These are phyloP conservation scores for Orthosia gracilis DNA, from an alignment of 2,888 invertebrate species.

Conservation along the genomic window DNA sequence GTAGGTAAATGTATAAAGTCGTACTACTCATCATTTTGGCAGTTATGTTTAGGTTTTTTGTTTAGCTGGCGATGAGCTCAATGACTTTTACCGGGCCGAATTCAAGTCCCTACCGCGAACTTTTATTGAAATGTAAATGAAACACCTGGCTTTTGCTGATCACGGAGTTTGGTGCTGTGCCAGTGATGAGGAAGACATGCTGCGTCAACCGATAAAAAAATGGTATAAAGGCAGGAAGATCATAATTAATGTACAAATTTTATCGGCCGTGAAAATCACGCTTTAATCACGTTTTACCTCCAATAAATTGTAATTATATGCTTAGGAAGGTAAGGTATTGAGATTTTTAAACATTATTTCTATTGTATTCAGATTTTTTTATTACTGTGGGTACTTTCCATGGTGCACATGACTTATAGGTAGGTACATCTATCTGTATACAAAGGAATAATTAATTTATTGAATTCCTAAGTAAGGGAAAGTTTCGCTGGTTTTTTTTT, in stretches of 20 bases:
- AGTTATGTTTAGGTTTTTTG: no score
- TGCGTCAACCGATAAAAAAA: no score
- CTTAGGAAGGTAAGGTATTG: background rate
- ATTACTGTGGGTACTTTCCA: slow-evolving; percentile 27
- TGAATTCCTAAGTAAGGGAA: background rate
- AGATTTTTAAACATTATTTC: background rate
- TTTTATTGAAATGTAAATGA: no score
- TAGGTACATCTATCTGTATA: background rate
- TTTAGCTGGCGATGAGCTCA: no score
- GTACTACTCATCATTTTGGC: no score
- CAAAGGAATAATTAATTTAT: slow-evolving; percentile 21
- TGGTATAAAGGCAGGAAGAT: no score
- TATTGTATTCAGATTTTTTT: slow-evolving; percentile 29
- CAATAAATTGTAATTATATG: background rate
- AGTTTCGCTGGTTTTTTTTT: background rate
- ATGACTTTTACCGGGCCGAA: no score
- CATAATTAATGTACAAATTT: background rate
- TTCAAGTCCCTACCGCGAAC: no score
- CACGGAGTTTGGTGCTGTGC: no score
- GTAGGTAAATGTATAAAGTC: no score
- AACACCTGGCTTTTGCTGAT: no score
- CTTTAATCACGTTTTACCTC: background rate
- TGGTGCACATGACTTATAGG: background rate
- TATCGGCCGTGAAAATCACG: background rate
- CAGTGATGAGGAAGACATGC: no score